Evolutionary conservation across 1,140 invertebrate species (phyloP).

Genomic region (Atta cephalotes): DNA sequence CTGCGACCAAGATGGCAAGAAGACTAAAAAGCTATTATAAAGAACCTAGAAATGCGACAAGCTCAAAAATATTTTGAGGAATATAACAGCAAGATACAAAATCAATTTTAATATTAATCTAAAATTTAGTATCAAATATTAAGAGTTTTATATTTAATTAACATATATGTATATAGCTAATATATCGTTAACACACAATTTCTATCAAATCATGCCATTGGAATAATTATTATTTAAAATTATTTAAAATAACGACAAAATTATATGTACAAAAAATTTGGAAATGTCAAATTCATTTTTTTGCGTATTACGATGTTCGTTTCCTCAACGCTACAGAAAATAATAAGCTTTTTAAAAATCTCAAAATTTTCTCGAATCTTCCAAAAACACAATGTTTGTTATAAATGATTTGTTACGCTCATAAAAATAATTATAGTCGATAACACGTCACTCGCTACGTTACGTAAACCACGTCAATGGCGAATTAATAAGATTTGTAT

Average conservation of each 20-base stretch:
- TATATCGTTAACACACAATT: neutral
- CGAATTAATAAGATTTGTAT: slow-evolving; percentile 7
- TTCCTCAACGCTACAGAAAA: slow-evolving; percentile 2
- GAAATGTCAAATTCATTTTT: neutral
- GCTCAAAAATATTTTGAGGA: neutral
- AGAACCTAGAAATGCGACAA: neutral
- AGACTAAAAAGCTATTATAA: neutral
- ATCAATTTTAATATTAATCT: neutral
- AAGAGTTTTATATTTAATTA: neutral
- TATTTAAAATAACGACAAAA: neutral
- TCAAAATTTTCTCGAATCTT: neutral
- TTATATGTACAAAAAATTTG: neutral
- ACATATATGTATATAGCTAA: neutral
- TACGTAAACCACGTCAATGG: slow-evolving; percentile 20
- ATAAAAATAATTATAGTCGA: slow-evolving; percentile 26
- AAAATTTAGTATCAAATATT: neutral
- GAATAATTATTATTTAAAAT: neutral
- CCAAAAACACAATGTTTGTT: neutral
- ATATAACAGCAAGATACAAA: neutral
- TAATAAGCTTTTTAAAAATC: neutral
- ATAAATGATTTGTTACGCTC: neutral
- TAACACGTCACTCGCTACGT: slow-evolving; percentile 7
- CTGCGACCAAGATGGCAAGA: neutral
- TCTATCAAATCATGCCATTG: neutral
- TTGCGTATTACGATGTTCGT: no score